Percentiles rank a stretch among this genome's conserved stretches.
phyloP scores from a whole-genome alignment of 2,113 vertebrate genomes.

The Caracal caracal region DNA sequence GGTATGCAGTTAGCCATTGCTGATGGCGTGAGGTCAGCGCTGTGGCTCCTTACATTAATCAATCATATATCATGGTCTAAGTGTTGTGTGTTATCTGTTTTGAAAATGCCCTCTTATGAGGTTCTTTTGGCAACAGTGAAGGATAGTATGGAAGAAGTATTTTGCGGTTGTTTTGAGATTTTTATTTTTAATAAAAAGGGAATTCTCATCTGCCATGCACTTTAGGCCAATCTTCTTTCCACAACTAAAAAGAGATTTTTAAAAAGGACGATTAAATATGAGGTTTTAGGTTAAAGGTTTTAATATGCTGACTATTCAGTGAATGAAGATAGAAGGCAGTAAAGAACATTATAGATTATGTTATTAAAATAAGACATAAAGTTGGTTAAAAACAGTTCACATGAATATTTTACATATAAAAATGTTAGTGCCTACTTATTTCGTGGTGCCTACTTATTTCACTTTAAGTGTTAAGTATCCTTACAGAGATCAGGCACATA shows the following conservation, averaged over 20 bases:
- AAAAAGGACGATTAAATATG: not conserved
- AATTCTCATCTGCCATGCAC: not conserved
- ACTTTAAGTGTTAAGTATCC: not conserved
- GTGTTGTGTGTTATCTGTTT: conserved; percentile 74
- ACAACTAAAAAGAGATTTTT: not conserved
- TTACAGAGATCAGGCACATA: not conserved
- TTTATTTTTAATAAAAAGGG: not conserved
- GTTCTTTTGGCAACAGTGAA: not conserved
- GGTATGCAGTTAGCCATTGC: conserved; percentile 55
- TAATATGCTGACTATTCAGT: not conserved
- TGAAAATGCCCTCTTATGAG: conserved; percentile 28
- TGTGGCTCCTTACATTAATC: conserved; percentile 62
- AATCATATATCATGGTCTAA: conserved; percentile 62
- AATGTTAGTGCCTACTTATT: not conserved
- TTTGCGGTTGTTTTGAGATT: not conserved
- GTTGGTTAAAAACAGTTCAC: not conserved
- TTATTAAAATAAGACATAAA: conserved; percentile 15
- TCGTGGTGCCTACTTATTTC: not conserved
- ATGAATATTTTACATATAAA: not conserved
- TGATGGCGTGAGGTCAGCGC: conserved; percentile 51
- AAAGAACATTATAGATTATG: not conserved
- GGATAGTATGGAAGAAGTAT: not conserved
- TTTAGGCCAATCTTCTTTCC: conserved; percentile 22
- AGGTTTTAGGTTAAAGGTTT: not conserved
- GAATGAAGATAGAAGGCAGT: not conserved